Evolutionary conservation across 2,113 vertebrate genomes (phyloP).

Genomic region (Phasianus colchicus): DNA sequence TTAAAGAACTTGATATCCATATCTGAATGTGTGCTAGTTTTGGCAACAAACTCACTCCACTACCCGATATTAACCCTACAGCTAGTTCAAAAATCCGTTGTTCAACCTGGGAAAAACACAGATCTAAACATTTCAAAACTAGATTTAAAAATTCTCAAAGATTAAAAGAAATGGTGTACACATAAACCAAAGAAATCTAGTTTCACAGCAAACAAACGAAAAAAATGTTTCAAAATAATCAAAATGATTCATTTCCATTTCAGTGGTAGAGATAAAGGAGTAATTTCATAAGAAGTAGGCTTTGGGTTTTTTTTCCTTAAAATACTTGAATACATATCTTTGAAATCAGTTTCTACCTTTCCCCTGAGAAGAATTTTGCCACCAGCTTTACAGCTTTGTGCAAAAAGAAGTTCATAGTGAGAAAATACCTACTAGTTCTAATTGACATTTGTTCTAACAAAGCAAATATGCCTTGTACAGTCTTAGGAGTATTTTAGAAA

Average conservation of each 20-base stretch:
- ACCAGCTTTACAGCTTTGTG: neutral
- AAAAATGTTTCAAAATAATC: neutral
- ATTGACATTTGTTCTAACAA: neutral
- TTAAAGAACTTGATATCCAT: constrained; percentile 28
- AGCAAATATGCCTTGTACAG: neutral
- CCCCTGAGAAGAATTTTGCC: neutral
- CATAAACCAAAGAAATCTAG: neutral
- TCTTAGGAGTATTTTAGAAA: neutral
- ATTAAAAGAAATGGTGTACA: neutral
- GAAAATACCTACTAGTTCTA: neutral
- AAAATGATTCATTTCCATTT: neutral
- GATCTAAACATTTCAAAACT: neutral
- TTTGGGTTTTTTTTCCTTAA: neutral
- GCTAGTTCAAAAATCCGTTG: neutral
- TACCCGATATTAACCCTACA: neutral
- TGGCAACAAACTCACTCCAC: constrained; percentile 18
- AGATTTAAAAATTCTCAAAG: neutral
- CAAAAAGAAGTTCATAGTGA: neutral
- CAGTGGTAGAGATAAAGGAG: neutral
- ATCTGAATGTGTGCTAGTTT: neutral
- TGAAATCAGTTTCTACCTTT: neutral
- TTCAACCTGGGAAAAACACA: neutral
- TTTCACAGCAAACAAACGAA: neutral
- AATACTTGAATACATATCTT: neutral
- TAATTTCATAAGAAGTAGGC: neutral